Evolutionary conservation across 2,888 invertebrate species (phyloP).

Genomic region (Epirrhoe alternata): DNA sequence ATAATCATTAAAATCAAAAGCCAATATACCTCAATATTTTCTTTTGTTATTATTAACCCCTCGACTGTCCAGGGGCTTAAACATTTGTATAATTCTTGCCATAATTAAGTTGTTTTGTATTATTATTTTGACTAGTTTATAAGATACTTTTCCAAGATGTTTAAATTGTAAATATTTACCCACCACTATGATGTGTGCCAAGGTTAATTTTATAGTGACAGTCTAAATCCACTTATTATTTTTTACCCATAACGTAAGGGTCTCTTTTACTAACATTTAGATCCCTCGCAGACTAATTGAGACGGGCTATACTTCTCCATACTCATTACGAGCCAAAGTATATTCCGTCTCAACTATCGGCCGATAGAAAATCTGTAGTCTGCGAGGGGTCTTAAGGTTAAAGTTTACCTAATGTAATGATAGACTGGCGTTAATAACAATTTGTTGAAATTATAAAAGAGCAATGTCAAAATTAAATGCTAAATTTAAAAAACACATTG

Average conservation of each 20-base stretch:
- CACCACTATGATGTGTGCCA: constrained; percentile 40
- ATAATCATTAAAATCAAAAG: constrained; percentile 10
- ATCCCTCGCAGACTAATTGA: too few relatives aligned
- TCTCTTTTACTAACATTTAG: neutral
- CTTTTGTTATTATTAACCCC: neutral
- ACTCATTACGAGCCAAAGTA: too few relatives aligned
- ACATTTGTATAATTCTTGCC: constrained; percentile 28
- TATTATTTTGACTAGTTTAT: neutral
- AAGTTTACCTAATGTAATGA: too few relatives aligned
- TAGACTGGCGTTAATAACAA: too few relatives aligned
- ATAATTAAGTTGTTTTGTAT: constrained; percentile 18
- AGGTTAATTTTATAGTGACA: constrained; percentile 29
- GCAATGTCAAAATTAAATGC: too few relatives aligned
- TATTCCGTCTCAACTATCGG: too few relatives aligned
- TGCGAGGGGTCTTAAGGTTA: too few relatives aligned
- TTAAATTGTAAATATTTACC: constrained; percentile 34
- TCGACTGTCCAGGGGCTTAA: constrained; percentile 1
- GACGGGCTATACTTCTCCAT: too few relatives aligned
- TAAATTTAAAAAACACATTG: too few relatives aligned
- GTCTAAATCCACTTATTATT: neutral
- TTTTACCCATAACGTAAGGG: neutral
- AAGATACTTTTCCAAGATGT: neutral
- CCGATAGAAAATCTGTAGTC: too few relatives aligned
- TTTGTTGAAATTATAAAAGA: too few relatives aligned
- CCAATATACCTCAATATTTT: constrained; percentile 39